Conservation (phyloP, 92 coral and sea anemone species). For the Isaurus tuberculatus region DNA sequence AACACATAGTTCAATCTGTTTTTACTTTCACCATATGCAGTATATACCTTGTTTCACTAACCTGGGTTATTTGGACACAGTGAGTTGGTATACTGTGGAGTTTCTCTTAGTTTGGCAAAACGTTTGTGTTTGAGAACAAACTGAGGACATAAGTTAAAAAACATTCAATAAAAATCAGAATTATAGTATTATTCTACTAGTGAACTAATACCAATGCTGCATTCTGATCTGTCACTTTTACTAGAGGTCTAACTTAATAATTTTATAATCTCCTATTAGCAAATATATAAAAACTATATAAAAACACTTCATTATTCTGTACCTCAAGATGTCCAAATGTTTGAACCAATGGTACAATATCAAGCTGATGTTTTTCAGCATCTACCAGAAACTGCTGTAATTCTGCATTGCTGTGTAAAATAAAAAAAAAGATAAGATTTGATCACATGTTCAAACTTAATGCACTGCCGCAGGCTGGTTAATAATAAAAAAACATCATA, state of each 20-base stretch:
- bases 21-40: neutral
- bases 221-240: too few species aligned
- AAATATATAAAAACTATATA: too few species aligned
- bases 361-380: constrained; percentile 55
- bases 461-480: too few species aligned
- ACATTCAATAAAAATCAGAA: neutral
- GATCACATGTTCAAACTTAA: neutral
- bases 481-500: too few species aligned
- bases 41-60: constrained; percentile 2
- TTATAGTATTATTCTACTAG: neutral
- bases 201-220: too few species aligned
- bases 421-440: neutral
- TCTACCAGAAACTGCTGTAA: constrained; percentile 60
- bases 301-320: too few species aligned
- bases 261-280: too few species aligned
- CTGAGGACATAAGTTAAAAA: constrained; percentile 43
- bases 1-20: too few species aligned
- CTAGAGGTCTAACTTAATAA: too few species aligned
- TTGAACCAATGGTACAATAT: constrained; percentile 91
- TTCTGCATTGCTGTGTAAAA: constrained; percentile 63
- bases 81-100: constrained; percentile 81
- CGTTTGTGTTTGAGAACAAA: constrained; percentile 84
- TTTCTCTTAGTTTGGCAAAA: constrained; percentile 87
- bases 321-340: constrained; percentile 99
- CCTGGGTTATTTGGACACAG: constrained; percentile 85